Evolutionary conservation across 1,140 invertebrate species (phyloP).

Genomic region (Glossosoma conforme): DNA sequence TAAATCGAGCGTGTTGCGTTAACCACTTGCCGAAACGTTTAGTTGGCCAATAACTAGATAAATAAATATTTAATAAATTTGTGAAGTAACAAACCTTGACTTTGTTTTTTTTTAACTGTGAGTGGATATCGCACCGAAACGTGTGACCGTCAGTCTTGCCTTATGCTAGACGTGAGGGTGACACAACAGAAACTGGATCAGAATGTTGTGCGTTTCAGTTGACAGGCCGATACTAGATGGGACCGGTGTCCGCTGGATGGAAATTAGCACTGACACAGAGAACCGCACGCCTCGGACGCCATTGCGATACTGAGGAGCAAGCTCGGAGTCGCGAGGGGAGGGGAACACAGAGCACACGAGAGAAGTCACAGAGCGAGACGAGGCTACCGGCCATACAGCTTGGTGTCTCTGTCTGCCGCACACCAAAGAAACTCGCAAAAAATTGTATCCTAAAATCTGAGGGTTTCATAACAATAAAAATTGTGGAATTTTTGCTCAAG

Average conservation of each 20-base stretch:
- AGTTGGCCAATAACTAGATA: too few species aligned
- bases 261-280: slow-evolving; percentile 42
- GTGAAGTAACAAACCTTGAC: slow-evolving; percentile 47
- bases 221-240: slow-evolving; percentile 53
- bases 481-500: too few species aligned
- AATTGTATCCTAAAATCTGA: too few species aligned
- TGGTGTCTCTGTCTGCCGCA: too few species aligned
- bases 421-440: too few species aligned
- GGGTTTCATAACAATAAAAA: too few species aligned
- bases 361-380: slow-evolving; percentile 41
- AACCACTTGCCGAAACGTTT: too few species aligned
- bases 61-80: too few species aligned
- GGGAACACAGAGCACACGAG: slow-evolving; percentile 37
- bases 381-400: background rate
- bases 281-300: slow-evolving; percentile 45
- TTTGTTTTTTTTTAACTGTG: slow-evolving; percentile 48
- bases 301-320: slow-evolving; percentile 47
- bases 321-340: slow-evolving; percentile 33
- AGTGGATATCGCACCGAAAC: slow-evolving; percentile 53
- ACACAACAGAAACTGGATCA: slow-evolving; percentile 43
- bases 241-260: slow-evolving; percentile 52
- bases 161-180: slow-evolving; percentile 36
- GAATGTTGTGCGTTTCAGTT: slow-evolving; percentile 46
- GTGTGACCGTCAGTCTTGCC: slow-evolving; percentile 51
- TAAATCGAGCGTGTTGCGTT: too few species aligned